These are phyloP conservation scores for Pachycephus smyrnensis DNA, from an alignment of 2,888 invertebrate genomes.

Conservation along the genomic window DNA sequence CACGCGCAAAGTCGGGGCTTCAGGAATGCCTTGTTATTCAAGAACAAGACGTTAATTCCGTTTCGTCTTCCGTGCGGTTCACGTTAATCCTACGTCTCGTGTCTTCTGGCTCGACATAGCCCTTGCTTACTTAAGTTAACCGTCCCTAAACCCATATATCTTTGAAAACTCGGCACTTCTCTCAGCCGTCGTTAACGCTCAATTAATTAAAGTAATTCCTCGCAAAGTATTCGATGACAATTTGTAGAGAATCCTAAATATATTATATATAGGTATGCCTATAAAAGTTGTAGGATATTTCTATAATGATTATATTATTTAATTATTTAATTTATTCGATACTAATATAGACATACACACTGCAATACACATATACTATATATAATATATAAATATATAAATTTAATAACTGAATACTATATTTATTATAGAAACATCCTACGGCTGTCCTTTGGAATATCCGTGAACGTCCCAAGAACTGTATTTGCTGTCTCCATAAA, in stretches of 20 bases:
- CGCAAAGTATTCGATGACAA: not conserved
- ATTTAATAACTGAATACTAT: no score
- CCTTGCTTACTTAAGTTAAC: constrained; percentile 27
- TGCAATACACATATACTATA: no score
- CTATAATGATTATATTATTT: no score
- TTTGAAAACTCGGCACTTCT: constrained; percentile 34
- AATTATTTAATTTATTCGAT: no score
- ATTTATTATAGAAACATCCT: not conserved
- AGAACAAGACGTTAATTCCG: constrained; percentile 32
- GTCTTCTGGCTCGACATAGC: constrained; percentile 30
- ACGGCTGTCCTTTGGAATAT: not conserved
- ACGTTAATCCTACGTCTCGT: constrained; percentile 49
- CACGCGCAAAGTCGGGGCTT: constrained; percentile 14
- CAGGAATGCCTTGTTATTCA: constrained; percentile 22
- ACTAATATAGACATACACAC: no score
- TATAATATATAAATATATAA: no score
- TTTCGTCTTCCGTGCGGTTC: constrained; percentile 50
- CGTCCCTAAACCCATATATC: constrained; percentile 37
- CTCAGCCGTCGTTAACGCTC: constrained; percentile 22
- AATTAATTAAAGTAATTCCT: constrained; percentile 25
- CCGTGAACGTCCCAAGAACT: not conserved
- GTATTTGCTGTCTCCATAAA: not conserved
- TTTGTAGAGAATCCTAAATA: not conserved
- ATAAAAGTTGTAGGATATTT: no score
- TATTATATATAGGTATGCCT: no score